These are phyloP conservation scores for Sula dactylatra DNA, from an alignment of 2,113 vertebrate species.

Conservation along the genomic window DNA sequence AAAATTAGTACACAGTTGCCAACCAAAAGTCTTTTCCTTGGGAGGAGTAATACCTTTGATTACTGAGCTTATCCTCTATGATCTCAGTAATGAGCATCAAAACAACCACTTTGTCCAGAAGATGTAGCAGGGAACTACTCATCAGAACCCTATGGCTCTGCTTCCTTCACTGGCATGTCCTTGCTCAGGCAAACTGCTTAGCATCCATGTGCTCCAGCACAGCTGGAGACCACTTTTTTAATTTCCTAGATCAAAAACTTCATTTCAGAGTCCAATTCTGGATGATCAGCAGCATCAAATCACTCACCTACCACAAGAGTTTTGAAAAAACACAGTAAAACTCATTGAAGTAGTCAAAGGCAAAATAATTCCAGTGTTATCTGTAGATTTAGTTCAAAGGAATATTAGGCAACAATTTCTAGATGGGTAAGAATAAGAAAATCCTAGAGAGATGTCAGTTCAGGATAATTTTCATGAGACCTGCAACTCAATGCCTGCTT, in stretches of 20 bases:
- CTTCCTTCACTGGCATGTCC: accelerated
- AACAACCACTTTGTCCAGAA: background rate
- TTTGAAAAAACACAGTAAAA: background rate
- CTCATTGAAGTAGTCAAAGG: background rate
- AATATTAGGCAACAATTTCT: background rate
- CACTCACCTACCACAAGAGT: background rate
- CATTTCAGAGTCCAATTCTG: background rate
- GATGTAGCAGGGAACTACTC: background rate
- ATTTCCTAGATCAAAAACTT: background rate
- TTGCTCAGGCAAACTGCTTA: background rate
- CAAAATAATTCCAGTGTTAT: background rate
- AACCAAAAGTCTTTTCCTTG: background rate
- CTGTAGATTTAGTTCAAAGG: background rate
- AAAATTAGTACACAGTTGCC: background rate
- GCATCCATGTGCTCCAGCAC: background rate
- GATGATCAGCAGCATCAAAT: background rate
- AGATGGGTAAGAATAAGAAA: background rate
- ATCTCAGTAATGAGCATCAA: background rate
- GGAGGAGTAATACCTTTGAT: background rate
- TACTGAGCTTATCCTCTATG: background rate
- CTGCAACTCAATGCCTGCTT: background rate
- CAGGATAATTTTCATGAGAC: background rate
- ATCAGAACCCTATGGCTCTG: background rate
- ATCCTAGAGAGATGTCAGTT: background rate
- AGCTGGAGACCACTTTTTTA: background rate